Evolutionary conservation across 1,140 invertebrate species (phyloP), one percentile per base, ranked within the genome.

Genomic region (Cherax destructor): DNA sequence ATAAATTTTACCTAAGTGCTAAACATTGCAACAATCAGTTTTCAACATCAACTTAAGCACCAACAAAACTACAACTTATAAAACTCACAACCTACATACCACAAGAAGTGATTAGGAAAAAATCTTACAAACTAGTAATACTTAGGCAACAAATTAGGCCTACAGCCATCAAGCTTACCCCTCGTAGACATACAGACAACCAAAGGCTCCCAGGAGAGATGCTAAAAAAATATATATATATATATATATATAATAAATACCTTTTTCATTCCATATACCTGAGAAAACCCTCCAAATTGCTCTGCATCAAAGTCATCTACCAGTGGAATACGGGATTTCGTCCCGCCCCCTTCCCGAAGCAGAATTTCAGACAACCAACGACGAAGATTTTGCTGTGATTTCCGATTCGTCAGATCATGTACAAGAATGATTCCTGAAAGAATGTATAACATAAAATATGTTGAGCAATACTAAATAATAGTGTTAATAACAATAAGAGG

Each of bases 361-460:
- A 88, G 95, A 77, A 99, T 97, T 95, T 99, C 98, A 88, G 97
- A 96, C 4, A 99, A 94, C 99, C 98, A 99, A 95, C 98, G 97
- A 91, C 97, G 96, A 78, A 99, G 95, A 95, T 99, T 99, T 92
- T 97, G 96, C 94, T 99, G 97, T 80, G 98, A 99, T 95, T 99
- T 99, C 93, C 97, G 96, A 94, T 99, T 99, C 41, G 98, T 98
- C 93, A 99, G 95, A 95, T 99, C 99, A 95, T 99, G 98, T 13
- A 99, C 98, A 80, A 99, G 95, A 93, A 99, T 98, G 80, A 99
- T 90, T 52, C 99, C 99, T 90, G 88, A 21, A 77, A 83, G 30
- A 21, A 80, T 47, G 18, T 65, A 5, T 21, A 18, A 18, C 5
- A 65, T 21, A 18, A 65, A 65, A 59, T 59, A 59, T 2, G 56